Conservation (phyloP, 2,113 vertebrate genomes). For the Bubo scandiacus region DNA sequence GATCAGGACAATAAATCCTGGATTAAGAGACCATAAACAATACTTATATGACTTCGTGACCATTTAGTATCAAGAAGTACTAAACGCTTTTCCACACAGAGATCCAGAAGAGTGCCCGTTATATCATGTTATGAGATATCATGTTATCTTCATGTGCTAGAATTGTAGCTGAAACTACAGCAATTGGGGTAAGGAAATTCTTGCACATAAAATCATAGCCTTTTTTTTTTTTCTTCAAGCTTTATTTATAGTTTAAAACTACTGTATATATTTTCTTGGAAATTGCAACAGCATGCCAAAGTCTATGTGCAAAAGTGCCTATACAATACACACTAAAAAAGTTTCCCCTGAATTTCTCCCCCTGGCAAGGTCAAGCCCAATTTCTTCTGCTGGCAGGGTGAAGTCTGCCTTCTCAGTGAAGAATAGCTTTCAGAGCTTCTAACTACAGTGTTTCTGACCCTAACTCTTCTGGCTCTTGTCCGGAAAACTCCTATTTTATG, state of each 20-base stretch:
- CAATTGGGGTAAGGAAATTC: neutral
- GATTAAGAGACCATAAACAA: slow-evolving; percentile 17
- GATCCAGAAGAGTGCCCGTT: neutral
- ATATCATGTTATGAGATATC: neutral
- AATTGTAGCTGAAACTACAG: neutral
- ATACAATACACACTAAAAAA: neutral
- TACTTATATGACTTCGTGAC: neutral
- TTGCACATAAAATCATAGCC: neutral
- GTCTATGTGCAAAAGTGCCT: neutral
- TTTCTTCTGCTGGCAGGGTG: neutral
- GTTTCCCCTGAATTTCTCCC: neutral
- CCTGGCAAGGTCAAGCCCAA: neutral
- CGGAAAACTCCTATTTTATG: neutral
- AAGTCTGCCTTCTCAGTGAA: neutral
- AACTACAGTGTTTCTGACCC: neutral
- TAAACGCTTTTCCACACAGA: neutral
- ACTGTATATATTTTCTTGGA: neutral
- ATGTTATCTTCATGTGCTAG: neutral
- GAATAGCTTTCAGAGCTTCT: neutral
- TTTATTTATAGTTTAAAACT: neutral
- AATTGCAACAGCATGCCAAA: neutral
- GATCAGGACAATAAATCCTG: neutral
- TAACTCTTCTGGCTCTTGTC: neutral
- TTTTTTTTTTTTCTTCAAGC: neutral
- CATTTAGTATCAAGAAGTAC: neutral